phyloP scores from a whole-genome alignment of 2,113 vertebrate genomes.

The Acrocephalus kingi region DNA sequence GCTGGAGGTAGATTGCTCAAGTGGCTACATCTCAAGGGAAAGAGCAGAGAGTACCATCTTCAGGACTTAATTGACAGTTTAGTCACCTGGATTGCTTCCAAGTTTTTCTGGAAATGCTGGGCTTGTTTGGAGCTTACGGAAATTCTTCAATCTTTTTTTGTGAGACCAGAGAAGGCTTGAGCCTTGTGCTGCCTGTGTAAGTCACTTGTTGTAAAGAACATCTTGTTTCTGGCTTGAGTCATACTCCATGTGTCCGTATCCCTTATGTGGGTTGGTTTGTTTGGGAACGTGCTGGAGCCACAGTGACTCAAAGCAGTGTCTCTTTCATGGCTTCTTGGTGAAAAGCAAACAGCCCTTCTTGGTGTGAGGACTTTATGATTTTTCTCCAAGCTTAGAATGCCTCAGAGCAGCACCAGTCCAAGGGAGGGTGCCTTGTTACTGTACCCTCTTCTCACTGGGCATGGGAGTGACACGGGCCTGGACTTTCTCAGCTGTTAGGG shows the following conservation, averaged over 20 bases:
- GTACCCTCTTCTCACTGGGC: background rate
- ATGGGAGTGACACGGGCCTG: background rate
- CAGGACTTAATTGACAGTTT: slow-evolving; percentile 5
- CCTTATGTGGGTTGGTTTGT: background rate
- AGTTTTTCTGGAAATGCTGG: background rate
- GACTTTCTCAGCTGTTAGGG: background rate
- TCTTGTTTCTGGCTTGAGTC: background rate
- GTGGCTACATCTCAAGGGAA: background rate
- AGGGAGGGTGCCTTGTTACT: background rate
- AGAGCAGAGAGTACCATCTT: background rate
- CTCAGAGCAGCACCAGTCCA: background rate
- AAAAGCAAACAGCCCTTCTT: background rate
- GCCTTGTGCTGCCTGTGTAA: background rate
- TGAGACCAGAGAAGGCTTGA: background rate
- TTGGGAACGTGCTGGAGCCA: background rate
- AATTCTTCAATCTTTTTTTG: background rate
- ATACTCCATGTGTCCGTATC: background rate
- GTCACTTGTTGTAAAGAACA: background rate
- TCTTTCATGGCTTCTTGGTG: background rate
- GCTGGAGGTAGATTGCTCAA: background rate
- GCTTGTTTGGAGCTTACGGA: background rate
- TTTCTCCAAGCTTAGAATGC: background rate
- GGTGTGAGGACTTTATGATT: background rate
- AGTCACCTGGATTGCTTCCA: background rate
- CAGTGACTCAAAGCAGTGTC: background rate